Percentiles rank a stretch among this genome's conserved stretches.
These are phyloP conservation scores for Zoanthus gigantus DNA, from an alignment of 92 coral and sea anemone genomes.

Conservation along the genomic window DNA sequence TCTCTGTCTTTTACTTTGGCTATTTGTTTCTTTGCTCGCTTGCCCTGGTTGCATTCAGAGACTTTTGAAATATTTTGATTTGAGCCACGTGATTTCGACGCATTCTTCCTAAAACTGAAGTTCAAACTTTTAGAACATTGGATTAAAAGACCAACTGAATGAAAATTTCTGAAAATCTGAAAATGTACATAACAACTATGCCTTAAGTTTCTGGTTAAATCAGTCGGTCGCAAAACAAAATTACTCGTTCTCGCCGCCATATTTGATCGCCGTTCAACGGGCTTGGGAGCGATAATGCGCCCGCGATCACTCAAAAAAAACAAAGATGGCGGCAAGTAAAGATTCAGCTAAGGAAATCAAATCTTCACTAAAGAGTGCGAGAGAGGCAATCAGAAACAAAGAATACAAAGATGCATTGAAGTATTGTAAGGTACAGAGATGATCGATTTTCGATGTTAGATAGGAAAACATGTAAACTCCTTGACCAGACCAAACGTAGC, in stretches of 20 bases:
- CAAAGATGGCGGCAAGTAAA: conserved; percentile 48
- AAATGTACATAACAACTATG: background rate
- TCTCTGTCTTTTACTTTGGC: background rate
- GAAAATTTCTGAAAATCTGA: background rate
- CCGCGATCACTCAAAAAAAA: conserved; percentile 22
- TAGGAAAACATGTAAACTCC: no score
- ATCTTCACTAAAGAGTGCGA: conserved; percentile 80
- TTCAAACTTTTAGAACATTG: background rate
- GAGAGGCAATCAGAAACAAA: conserved; percentile 92
- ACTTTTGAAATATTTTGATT: background rate
- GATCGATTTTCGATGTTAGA: background rate
- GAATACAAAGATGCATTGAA: conserved; percentile 92
- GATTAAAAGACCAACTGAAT: background rate
- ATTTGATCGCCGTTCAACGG: background rate
- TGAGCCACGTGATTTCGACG: background rate
- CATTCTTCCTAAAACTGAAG: background rate
- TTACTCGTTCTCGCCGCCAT: conserved; percentile 25
- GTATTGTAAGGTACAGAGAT: conserved; percentile 87
- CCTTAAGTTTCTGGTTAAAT: background rate
- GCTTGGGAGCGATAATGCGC: conserved; percentile 16
- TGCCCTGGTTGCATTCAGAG: background rate
- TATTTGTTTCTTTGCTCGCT: background rate
- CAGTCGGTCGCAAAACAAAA: background rate
- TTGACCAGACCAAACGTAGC: no score
- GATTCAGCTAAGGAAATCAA: conserved; percentile 93